A percentile compares a stretch with the other conserved stretches of the same genome.
Evolutionary conservation across 2,113 vertebrate genomes (phyloP).

Genomic region (Grallaria varia): DNA sequence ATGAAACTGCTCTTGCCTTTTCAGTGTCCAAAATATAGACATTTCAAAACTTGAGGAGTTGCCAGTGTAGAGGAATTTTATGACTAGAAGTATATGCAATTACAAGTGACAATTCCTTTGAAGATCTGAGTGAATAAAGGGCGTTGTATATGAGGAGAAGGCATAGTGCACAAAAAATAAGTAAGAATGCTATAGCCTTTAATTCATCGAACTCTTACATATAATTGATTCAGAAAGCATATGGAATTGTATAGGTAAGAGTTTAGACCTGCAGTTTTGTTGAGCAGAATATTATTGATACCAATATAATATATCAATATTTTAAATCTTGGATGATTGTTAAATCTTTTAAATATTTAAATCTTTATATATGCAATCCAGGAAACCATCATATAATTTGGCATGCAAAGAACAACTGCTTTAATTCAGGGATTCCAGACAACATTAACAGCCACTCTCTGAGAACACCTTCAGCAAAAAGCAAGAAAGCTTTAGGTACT

Average conservation of each 20-base stretch:
- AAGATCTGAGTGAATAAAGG: not conserved
- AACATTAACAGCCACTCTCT: not conserved
- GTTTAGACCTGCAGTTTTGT: not conserved
- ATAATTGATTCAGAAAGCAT: not conserved
- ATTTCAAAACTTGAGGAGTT: not conserved
- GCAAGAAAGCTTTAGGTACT: not conserved
- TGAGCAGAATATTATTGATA: not conserved
- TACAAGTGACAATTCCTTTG: not conserved
- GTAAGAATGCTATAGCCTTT: not conserved
- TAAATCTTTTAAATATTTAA: too few relatives aligned
- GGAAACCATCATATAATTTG: not conserved
- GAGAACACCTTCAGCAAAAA: not conserved
- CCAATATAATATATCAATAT: not conserved
- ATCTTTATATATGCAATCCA: not conserved
- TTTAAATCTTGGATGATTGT: not conserved
- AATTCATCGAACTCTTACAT: not conserved
- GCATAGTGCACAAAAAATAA: not conserved
- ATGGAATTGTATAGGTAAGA: not conserved
- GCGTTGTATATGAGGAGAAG: not conserved
- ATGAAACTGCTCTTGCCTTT: not conserved
- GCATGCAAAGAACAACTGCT: not conserved
- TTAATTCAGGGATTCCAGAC: not conserved
- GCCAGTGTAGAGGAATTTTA: not conserved
- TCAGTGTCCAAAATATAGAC: not conserved
- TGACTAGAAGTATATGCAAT: not conserved